A percentile compares a stretch with the other conserved stretches of the same genome.
These are phyloP conservation scores for Philotrypesis tridentata DNA, from an alignment of 1,140 invertebrate genomes.

Conservation along the genomic window DNA sequence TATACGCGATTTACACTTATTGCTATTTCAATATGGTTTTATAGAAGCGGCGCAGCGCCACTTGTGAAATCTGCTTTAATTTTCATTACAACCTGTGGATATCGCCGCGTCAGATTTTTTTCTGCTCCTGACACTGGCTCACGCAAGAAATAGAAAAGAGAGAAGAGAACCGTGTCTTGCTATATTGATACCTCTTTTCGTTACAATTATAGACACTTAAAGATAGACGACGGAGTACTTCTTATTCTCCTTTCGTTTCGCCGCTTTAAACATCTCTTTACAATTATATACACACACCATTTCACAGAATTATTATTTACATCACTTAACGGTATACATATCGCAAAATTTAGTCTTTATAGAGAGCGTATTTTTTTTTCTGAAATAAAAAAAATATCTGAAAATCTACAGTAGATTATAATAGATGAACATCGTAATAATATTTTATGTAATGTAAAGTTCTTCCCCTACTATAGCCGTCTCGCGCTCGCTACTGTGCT, in stretches of 20 bases:
- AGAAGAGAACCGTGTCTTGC: slow-evolving; percentile 1
- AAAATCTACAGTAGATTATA: slow-evolving; percentile 5
- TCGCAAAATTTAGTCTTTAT: slow-evolving; percentile 14
- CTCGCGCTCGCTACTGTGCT: not conserved
- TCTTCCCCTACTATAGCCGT: not conserved
- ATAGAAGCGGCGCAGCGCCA: not conserved
- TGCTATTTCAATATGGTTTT: slow-evolving; percentile 23
- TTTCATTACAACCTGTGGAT: slow-evolving; percentile 23
- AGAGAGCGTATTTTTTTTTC: not conserved
- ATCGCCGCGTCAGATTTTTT: not conserved
- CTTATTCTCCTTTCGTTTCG: not conserved
- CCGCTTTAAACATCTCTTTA: slow-evolving; percentile 42
- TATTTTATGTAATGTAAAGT: not conserved
- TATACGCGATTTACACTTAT: slow-evolving; percentile 38
- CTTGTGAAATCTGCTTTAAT: not conserved
- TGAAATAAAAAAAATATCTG: slow-evolving; percentile 17
- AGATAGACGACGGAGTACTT: slow-evolving; percentile 27
- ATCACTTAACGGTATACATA: slow-evolving; percentile 8
- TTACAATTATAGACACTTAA: slow-evolving; percentile 18
- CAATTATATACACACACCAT: slow-evolving; percentile 49
- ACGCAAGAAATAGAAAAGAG: slow-evolving; percentile 29
- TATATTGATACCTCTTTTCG: not conserved
- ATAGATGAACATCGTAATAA: not conserved
- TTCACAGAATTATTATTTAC: slow-evolving; percentile 43
- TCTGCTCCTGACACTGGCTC: slow-evolving; percentile 2